Percentiles rank a stretch among this genome's conserved stretches.
phyloP scores from a whole-genome alignment of 2,113 vertebrate genomes.

The Toxotes jaculatrix region DNA sequence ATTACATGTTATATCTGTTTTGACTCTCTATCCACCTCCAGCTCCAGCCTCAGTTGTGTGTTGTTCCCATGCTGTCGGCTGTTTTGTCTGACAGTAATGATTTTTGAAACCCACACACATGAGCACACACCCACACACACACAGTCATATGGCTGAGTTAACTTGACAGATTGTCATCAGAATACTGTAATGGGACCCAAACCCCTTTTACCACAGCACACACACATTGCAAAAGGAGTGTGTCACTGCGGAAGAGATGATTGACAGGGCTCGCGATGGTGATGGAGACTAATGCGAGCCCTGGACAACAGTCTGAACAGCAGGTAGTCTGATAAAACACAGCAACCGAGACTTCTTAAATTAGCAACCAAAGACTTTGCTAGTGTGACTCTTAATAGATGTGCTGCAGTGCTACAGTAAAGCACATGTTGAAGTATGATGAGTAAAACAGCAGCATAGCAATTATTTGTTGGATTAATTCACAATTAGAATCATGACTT shows the following conservation, averaged over 20 bases:
- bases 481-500: slow-evolving; percentile 15
- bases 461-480: slow-evolving; percentile 33
- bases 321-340: slow-evolving; percentile 40
- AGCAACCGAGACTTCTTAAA: background rate
- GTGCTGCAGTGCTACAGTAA: background rate
- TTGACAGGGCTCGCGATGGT: slow-evolving; percentile 62
- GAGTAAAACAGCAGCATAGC: background rate
- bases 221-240: slow-evolving; percentile 7
- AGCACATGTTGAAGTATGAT: background rate
- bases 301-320: slow-evolving; percentile 62
- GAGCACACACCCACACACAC: slow-evolving; percentile 22
- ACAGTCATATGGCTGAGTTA: slow-evolving; percentile 73
- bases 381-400: slow-evolving; percentile 5
- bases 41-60: background rate
- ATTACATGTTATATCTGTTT: slow-evolving; percentile 9
- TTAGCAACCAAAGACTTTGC: slow-evolving; percentile 16
- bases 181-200: slow-evolving; percentile 77
- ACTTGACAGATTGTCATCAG: slow-evolving; percentile 81
- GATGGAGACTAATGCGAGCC: slow-evolving; percentile 63
- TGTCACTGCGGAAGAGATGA: slow-evolving; percentile 49
- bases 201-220: background rate
- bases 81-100: slow-evolving; percentile 48
- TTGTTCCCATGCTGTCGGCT: slow-evolving; percentile 12
- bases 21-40: slow-evolving; percentile 9
- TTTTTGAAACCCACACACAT: slow-evolving; percentile 50